Evolutionary conservation across 1,140 invertebrate species (phyloP).

Genomic region (Papilio polyxenes): DNA sequence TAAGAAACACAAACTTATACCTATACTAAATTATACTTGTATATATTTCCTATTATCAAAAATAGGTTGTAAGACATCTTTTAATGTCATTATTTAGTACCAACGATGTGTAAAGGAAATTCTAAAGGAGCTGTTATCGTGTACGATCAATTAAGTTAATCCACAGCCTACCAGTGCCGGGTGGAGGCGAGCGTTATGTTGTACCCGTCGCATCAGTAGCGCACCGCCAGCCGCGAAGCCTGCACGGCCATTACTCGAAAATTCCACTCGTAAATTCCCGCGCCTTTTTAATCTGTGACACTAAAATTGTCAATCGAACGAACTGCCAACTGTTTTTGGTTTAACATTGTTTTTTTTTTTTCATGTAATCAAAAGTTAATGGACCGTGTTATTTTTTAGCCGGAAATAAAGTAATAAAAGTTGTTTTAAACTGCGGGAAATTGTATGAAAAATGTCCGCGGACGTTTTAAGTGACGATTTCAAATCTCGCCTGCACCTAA

Average conservation of each 20-base stretch:
- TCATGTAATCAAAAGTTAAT: not conserved
- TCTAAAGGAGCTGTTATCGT: slow-evolving; percentile 30
- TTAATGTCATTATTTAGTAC: slow-evolving; percentile 17
- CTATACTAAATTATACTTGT: too few species aligned
- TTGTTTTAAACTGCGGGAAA: slow-evolving; percentile 33
- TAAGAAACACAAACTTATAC: too few species aligned
- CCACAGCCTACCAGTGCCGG: slow-evolving; percentile 60
- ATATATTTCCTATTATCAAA: not conserved
- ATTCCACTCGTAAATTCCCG: slow-evolving; percentile 47
- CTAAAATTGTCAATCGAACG: slow-evolving; percentile 36
- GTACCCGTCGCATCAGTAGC: slow-evolving; percentile 59
- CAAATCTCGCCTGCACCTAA: slow-evolving; percentile 86
- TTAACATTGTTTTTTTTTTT: not conserved
- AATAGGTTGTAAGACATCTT: not conserved
- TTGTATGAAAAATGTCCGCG: slow-evolving; percentile 82
- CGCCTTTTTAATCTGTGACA: slow-evolving; percentile 43
- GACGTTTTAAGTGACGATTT: slow-evolving; percentile 89
- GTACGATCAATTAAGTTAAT: slow-evolving; percentile 66
- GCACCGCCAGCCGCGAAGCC: slow-evolving; percentile 68
- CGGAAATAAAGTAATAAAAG: slow-evolving; percentile 34
- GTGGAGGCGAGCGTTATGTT: slow-evolving; percentile 42
- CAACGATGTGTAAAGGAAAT: slow-evolving; percentile 20
- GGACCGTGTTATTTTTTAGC: slow-evolving; percentile 41
- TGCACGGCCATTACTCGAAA: slow-evolving; percentile 54
- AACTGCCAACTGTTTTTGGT: slow-evolving; percentile 30